These are phyloP conservation scores for Poecilia latipinna DNA, from an alignment of 2,113 vertebrate species.

Conservation along the genomic window DNA sequence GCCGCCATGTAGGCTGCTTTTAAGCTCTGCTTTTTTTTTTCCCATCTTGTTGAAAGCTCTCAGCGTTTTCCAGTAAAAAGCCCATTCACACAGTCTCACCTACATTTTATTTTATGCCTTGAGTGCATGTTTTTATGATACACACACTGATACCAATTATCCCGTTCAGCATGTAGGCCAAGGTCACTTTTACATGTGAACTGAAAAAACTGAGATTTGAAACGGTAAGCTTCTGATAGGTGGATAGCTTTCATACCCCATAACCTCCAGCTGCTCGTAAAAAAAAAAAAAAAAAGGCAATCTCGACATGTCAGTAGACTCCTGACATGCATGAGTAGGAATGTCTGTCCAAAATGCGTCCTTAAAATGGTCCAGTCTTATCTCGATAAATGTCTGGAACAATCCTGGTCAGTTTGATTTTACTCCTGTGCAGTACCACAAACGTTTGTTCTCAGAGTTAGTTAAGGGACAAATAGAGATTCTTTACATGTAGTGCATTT, in stretches of 20 bases:
- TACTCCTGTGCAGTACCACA: background rate
- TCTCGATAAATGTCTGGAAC: background rate
- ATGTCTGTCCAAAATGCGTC: background rate
- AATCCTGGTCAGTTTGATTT: background rate
- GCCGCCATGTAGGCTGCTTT: background rate
- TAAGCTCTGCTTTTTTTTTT: background rate
- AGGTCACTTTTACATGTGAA: background rate
- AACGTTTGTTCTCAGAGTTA: background rate
- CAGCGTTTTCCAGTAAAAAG: background rate
- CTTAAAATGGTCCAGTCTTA: background rate
- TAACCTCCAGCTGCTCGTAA: background rate
- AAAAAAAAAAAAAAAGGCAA: background rate
- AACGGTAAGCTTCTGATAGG: background rate
- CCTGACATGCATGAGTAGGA: background rate
- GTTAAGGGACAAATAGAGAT: background rate
- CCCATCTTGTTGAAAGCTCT: constrained; percentile 2
- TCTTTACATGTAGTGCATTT: background rate
- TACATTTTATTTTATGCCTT: background rate
- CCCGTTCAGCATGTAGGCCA: background rate
- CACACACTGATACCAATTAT: background rate
- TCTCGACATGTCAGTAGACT: background rate
- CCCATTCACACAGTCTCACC: background rate
- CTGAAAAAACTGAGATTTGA: background rate
- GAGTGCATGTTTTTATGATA: background rate
- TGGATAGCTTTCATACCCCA: background rate